Base-by-base conservation (phyloP, 2,113 vertebrate species). In the Ctenomys sociabilis region DNA sequence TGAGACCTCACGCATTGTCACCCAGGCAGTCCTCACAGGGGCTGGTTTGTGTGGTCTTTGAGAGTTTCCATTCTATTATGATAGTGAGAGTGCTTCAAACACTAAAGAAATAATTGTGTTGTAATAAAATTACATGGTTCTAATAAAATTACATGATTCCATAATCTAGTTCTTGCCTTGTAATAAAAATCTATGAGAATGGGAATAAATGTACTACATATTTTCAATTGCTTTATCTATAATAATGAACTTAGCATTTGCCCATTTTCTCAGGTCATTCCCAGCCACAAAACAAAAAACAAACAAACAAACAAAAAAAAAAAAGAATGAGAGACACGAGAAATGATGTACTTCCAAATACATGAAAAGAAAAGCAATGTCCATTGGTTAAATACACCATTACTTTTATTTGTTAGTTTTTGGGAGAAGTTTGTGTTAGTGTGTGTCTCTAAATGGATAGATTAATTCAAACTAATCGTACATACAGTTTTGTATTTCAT, bases 141-240 rank as follows among this genome's bases (percentile, higher is more conserved):
- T 54, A 86, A n/a, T 95, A n/a, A 91, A 86, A 84, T 89, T 73
- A 21, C 11, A 54, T 83, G 3, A 7, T 11, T 80, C 32, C 45
- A 24, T 72, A 35, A 91, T 70, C 10, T 83, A 86, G 64, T 84
- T 2, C 26, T 91, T 10, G 4, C 24, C 78, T 40, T 83, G n/a
- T 75, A 59, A 43, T 80, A 63, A 89, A 90, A 91, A 10, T 37
- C 9, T 12, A 85, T 70, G 37, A 83, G 3, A 94, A 83, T 54
- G 32, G 49, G 7, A 88, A 10, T 59, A 84, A 84, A 87, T 77
- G 75, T 94, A 57, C 26, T 91, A 77, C 77, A 52, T 30, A 40
- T 82, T n/a, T 89, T 95, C 84, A 95, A 70, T 91, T 93, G 94
- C 19, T 92, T 88, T 52, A 93, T 54, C 28, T 89, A 3, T 68